These are phyloP conservation scores for Trichonephila clavata DNA, from an alignment of 1,140 invertebrate genomes.

Conservation along the genomic window DNA sequence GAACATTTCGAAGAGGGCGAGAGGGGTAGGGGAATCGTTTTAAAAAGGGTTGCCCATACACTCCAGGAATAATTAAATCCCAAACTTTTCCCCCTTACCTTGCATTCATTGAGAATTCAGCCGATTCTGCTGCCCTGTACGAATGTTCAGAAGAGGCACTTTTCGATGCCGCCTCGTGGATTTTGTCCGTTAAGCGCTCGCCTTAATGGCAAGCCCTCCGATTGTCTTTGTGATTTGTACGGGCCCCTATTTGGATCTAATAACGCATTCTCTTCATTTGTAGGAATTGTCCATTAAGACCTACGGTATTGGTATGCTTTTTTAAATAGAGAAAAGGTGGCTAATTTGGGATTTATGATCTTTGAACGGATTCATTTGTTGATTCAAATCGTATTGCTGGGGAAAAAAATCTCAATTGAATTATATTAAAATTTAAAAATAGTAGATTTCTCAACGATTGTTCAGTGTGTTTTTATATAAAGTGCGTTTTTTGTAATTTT, in stretches of 20 bases:
- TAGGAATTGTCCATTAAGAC: not conserved
- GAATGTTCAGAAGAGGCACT: not conserved
- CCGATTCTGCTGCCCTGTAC: not conserved
- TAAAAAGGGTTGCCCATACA: conserved; percentile 42
- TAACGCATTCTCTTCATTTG: not conserved
- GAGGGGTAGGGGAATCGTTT: not conserved
- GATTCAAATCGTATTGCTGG: too few species aligned
- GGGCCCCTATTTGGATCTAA: not conserved
- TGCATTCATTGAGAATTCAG: conserved; percentile 8
- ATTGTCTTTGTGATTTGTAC: not conserved
- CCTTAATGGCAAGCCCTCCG: conserved; percentile 1
- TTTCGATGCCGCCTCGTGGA: not conserved
- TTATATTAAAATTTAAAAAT: too few species aligned
- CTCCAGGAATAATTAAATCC: conserved; percentile 60
- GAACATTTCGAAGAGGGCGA: conserved; percentile 35
- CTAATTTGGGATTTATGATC: too few species aligned
- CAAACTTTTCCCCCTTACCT: conserved; percentile 51
- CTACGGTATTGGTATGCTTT: not conserved
- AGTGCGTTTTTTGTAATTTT: too few species aligned
- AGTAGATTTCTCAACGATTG: too few species aligned
- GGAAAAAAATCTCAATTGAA: too few species aligned
- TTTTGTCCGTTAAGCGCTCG: not conserved
- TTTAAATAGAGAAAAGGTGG: too few species aligned
- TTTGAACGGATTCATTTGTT: too few species aligned
- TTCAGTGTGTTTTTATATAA: too few species aligned